These are phyloP conservation scores for Hetaerina titia DNA, from an alignment of 2,888 invertebrate genomes.

Conservation along the genomic window DNA sequence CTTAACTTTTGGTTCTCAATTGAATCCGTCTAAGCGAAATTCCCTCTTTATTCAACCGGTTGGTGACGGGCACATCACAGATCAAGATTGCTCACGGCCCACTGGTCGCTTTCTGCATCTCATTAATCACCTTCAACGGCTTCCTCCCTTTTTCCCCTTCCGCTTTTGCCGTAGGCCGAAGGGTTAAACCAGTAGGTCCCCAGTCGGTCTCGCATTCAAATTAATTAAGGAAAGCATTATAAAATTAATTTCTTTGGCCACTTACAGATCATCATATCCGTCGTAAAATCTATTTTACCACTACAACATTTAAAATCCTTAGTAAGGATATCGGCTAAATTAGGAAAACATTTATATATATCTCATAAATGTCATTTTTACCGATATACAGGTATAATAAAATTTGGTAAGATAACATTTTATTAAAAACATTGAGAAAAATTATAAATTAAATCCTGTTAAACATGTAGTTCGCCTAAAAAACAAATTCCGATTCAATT, in stretches of 20 bases:
- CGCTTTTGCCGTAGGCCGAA: neutral
- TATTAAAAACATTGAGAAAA: no score
- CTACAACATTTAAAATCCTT: neutral
- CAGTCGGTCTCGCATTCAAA: neutral
- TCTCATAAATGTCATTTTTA: neutral
- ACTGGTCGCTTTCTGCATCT: neutral
- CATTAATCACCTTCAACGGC: constrained; percentile 42
- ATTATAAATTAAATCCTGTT: no score
- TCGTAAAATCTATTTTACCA: neutral
- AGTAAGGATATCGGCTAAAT: neutral
- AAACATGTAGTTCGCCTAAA: no score
- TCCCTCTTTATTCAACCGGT: neutral
- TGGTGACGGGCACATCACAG: neutral
- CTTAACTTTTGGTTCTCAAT: neutral
- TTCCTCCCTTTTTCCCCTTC: neutral
- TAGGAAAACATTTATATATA: neutral
- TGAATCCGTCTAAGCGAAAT: neutral
- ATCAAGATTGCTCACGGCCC: constrained; percentile 7
- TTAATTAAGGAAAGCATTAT: neutral
- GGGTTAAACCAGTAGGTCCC: neutral
- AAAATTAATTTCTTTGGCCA: neutral
- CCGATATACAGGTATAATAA: no score
- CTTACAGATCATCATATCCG: neutral
- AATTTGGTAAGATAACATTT: no score
- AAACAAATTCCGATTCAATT: no score